These are phyloP conservation scores for Numenius arquata DNA, from an alignment of 2,113 vertebrate genomes.

Conservation along the genomic window DNA sequence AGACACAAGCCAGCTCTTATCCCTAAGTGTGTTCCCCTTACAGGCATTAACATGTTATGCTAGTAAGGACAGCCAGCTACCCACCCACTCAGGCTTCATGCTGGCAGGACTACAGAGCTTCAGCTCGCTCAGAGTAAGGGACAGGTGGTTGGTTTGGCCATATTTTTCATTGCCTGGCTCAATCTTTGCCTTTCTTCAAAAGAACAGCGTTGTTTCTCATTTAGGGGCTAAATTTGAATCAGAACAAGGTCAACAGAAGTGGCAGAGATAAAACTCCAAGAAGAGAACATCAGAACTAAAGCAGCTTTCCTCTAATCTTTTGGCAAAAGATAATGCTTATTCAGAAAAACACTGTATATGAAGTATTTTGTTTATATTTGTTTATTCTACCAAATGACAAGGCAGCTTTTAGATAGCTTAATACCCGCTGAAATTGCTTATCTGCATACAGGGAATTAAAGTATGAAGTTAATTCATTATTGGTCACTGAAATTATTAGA, in stretches of 20 bases:
- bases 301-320: slow-evolving; percentile 26
- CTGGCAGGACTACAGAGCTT: background rate
- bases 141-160: background rate
- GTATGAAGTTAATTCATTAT: background rate
- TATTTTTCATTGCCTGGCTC: background rate
- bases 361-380: background rate
- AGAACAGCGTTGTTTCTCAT: background rate
- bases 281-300: background rate
- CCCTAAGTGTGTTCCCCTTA: background rate
- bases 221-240: background rate
- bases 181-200: background rate
- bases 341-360: background rate
- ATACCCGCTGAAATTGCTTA: background rate
- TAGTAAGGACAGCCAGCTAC: background rate
- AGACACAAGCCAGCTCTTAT: background rate
- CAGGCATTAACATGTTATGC: background rate
- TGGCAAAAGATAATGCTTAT: background rate
- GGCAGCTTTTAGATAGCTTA: background rate
- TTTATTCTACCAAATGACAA: background rate
- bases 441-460: background rate
- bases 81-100: background rate
- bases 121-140: background rate
- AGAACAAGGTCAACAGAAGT: background rate
- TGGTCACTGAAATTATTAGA: background rate
- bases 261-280: background rate